Base-by-base conservation (phyloP, 2,113 vertebrate genomes). In the Vidua chalybeata region DNA sequence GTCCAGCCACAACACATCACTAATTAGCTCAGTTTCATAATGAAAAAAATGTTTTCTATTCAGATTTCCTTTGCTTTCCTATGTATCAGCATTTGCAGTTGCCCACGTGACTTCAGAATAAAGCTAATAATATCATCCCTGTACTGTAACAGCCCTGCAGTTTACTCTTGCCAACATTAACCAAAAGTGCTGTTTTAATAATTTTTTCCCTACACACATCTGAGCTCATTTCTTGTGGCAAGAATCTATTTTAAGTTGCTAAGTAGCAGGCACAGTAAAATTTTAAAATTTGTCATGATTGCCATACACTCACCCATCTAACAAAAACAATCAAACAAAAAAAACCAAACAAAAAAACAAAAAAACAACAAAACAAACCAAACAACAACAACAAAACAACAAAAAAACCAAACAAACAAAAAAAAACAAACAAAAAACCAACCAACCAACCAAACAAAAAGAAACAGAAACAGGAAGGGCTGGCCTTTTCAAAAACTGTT, bases 191-290 rank as follows among this genome's bases (percentile, higher is more conserved):
- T 67, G 16, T 13, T 81, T 84, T 37, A 74, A 78, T 27, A 30
- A 8, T 11, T 27, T 55, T 84, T 84, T 78, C 10, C 80, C 28
- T 96, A 37, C 33, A 75, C 51, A 86, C 6, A 77, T 74, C 37
- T 74, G 59, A 94, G 46, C 43, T 69, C n/a, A 51, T 4, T 77
- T 78, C 43, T 91, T 85, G 76, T 9, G 39, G 63, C 90, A 90
- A 52, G 46, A 82, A 83, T 48, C 63, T 87, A 79, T 93, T 91
- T 96, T 63, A 96, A 94, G 75, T 8, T 94, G 82, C 68, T 91
- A 94, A 94, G 54, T 18, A 79, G 63, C 74, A 94, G 69, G 23
- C 54, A 54, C 30, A 46, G 48, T 37, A 63, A n/a, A 76, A 79
- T 95, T 84, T 84, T 37, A 63, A n/a, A 76, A 79, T 95, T 84